A percentile compares a stretch with the other conserved stretches of the same genome.
Conservation (phyloP, 2,888 invertebrate species). For the Chymomyza procnemis region DNA sequence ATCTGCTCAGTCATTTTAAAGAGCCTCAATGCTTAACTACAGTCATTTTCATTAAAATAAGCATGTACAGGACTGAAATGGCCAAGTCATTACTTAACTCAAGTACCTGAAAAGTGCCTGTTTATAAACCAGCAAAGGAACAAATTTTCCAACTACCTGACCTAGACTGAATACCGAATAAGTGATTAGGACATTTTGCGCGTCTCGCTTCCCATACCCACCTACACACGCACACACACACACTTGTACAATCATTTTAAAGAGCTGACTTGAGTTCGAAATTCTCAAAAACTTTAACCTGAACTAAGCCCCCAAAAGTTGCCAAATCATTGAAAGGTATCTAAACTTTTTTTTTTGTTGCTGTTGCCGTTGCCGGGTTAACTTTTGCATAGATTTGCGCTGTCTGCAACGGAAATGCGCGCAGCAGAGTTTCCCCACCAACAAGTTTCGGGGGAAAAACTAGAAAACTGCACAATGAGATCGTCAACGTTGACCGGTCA, state of each 20-base stretch:
- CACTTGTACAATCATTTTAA: neutral
- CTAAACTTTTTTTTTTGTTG: neutral
- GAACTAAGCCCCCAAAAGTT: neutral
- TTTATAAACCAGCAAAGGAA: neutral
- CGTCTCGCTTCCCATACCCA: too few relatives aligned
- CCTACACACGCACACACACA: too few relatives aligned
- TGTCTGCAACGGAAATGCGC: neutral
- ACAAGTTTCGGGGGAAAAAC: constrained; percentile 6
- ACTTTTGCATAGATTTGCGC: neutral
- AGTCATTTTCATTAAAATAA: neutral
- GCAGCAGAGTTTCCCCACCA: neutral
- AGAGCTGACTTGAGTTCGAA: neutral
- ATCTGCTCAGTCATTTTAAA: neutral
- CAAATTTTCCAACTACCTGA: neutral
- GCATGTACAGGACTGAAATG: neutral
- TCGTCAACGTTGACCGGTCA: constrained; percentile 5
- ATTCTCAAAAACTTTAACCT: neutral
- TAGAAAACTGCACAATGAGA: constrained; percentile 12
- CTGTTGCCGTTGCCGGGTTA: neutral
- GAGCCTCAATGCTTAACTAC: neutral
- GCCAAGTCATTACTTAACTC: neutral
- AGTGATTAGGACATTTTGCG: neutral
- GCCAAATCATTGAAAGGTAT: neutral
- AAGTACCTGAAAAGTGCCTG: neutral
- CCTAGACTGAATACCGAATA: neutral